A percentile compares a stretch with the other conserved stretches of the same genome.
phyloP scores from a whole-genome alignment of 2,113 vertebrate genomes.

The Philantomba maxwellii region DNA sequence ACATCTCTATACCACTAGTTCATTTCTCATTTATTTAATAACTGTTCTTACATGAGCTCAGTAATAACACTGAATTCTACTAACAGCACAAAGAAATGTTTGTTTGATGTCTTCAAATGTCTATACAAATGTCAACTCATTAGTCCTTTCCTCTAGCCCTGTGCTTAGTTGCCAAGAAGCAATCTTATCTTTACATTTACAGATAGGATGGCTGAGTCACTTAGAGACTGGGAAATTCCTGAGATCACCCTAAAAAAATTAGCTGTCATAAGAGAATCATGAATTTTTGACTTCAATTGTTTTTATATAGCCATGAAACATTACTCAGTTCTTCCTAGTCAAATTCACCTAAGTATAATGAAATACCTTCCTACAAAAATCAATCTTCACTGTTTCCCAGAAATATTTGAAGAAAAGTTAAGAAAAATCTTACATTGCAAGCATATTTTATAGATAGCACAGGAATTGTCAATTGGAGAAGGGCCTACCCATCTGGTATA shows the following conservation, averaged over 20 bases:
- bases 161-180: background rate
- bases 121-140: background rate
- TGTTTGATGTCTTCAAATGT: background rate
- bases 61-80: background rate
- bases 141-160: background rate
- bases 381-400: background rate
- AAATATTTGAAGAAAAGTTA: constrained; percentile 22
- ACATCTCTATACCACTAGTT: background rate
- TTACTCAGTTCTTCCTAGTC: background rate
- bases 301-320: background rate
- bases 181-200: background rate
- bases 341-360: background rate
- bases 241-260: background rate
- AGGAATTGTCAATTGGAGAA: constrained; percentile 55
- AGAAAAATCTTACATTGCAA: background rate
- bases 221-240: background rate
- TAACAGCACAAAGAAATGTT: background rate
- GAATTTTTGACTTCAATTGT: background rate
- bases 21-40: background rate
- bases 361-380: background rate
- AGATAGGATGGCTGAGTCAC: background rate
- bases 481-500: background rate
- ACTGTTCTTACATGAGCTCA: background rate
- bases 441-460: background rate
- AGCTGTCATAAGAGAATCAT: background rate